Percentiles rank a stretch among this genome's conserved stretches.
Evolutionary conservation across 2,113 vertebrate species (phyloP).

Genomic region (Neopipo cinnamomea): DNA sequence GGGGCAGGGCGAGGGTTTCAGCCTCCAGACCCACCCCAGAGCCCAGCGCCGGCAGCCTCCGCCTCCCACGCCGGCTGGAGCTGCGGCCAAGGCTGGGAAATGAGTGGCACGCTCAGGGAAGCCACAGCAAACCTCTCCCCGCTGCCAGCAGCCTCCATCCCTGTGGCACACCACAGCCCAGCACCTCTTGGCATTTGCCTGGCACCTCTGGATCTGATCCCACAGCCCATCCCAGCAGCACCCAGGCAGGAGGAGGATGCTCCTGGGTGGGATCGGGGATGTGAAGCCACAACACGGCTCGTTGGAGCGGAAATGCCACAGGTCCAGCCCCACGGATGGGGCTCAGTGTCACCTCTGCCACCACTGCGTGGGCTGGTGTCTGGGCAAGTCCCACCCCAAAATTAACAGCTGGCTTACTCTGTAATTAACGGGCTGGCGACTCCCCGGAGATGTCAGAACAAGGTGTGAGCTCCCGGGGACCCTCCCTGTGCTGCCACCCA

Average conservation of each 20-base stretch:
- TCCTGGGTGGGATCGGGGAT: rapidly evolving
- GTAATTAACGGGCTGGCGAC: background rate
- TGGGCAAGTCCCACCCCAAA: background rate
- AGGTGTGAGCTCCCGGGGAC: background rate
- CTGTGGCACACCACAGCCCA: background rate
- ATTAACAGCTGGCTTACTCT: background rate
- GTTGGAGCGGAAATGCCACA: rapidly evolving
- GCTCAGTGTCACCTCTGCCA: background rate
- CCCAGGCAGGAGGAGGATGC: background rate
- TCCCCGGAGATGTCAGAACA: conserved; percentile 11
- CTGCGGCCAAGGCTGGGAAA: background rate
- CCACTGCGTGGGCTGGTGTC: background rate
- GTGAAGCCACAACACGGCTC: rapidly evolving
- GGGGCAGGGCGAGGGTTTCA: background rate
- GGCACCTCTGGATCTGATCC: background rate
- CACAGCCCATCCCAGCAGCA: rapidly evolving
- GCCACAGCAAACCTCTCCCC: background rate
- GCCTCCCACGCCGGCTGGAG: background rate
- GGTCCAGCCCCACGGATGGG: background rate
- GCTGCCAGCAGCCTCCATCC: background rate
- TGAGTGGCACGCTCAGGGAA: background rate
- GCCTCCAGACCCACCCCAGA: background rate
- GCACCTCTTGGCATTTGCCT: rapidly evolving
- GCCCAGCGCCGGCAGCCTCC: background rate
- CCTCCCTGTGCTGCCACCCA: background rate